Evolutionary conservation across 2,113 vertebrate species (phyloP).

Genomic region (Calidris pugnax): DNA sequence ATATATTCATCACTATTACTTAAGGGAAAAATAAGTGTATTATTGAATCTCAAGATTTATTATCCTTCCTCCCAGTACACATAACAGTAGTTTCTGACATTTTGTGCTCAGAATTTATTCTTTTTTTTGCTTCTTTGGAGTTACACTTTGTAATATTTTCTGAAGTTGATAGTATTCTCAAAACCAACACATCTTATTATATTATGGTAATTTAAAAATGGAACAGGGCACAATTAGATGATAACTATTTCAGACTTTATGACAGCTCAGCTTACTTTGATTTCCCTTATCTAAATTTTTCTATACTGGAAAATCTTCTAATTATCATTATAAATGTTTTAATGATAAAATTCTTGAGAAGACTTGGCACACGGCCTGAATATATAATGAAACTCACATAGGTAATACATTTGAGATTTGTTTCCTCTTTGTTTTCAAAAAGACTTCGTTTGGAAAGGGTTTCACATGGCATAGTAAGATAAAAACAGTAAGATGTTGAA

Average conservation of each 20-base stretch:
- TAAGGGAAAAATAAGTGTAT: neutral
- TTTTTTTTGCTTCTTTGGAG: neutral
- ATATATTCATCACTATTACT: neutral
- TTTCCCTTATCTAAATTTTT: neutral
- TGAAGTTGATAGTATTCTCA: neutral
- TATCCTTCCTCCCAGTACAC: neutral
- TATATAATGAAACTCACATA: neutral
- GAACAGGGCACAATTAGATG: neutral
- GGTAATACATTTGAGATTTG: neutral
- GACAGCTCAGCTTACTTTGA: neutral
- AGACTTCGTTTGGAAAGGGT: accelerated
- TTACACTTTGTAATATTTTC: neutral
- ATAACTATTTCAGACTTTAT: neutral
- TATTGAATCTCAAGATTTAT: neutral
- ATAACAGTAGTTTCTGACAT: neutral
- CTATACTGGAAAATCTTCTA: neutral
- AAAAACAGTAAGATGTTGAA: neutral
- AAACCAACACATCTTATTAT: neutral
- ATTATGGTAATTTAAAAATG: neutral
- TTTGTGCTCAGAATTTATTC: neutral
- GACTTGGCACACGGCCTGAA: neutral
- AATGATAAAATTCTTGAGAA: neutral
- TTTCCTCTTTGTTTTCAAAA: neutral
- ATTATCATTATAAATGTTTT: neutral
- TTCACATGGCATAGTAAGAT: neutral